Conservation (phyloP, 2,113 vertebrate species). For the Cavia aperea region DNA sequence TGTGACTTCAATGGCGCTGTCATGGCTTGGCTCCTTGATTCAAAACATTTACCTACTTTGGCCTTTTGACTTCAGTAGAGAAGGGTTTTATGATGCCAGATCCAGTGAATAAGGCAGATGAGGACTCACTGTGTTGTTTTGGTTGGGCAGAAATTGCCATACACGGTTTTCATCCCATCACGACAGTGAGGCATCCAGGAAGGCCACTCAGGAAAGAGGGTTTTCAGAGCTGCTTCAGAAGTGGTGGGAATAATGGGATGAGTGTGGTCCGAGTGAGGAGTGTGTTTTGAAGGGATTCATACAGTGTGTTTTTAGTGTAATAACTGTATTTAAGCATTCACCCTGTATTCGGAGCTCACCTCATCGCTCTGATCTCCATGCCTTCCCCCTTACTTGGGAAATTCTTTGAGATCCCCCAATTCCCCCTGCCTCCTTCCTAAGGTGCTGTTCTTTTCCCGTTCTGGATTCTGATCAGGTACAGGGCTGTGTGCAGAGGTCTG, state of each 20-base stretch:
- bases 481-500: not conserved
- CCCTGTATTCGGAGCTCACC: not conserved
- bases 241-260: not conserved
- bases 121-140: not conserved
- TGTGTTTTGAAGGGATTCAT: not conserved
- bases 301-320: not conserved
- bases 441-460: not conserved
- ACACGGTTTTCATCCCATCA: not conserved
- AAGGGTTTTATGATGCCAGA: not conserved
- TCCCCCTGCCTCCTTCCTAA: not conserved
- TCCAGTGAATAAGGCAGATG: not conserved
- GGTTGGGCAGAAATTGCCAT: not conserved
- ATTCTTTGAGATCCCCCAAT: not conserved
- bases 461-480: not conserved
- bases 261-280: not conserved
- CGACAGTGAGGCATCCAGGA: not conserved
- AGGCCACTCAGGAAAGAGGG: not conserved
- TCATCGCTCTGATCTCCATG: not conserved
- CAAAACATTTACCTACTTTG: not conserved
- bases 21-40: not conserved
- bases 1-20: not conserved
- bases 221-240: not conserved
- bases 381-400: not conserved
- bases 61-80: not conserved
- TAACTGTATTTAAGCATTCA: not conserved